A percentile compares a stretch with the other conserved stretches of the same genome.
phyloP scores from a whole-genome alignment of 1,140 invertebrate genomes.

The Stegodyphus mimosarum region DNA sequence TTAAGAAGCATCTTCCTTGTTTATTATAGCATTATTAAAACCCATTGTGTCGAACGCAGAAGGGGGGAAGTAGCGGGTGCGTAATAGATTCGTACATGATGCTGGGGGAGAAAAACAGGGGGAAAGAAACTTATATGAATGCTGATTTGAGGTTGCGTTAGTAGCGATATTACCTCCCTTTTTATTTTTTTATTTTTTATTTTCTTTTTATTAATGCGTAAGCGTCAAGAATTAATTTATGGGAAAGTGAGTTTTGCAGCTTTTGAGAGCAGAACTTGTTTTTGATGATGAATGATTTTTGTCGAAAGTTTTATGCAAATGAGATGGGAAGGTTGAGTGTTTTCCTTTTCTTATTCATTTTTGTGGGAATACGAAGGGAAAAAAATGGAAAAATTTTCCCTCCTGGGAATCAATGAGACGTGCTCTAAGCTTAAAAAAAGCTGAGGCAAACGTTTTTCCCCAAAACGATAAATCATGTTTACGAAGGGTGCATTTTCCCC shows the following conservation, averaged over 20 bases:
- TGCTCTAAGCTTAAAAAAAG: neutral
- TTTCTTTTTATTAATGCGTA: constrained; percentile 5
- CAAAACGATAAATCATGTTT: constrained; percentile 17
- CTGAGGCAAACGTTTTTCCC: constrained; percentile 5
- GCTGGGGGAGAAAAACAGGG: neutral
- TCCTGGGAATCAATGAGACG: constrained; percentile 17
- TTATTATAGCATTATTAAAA: constrained; percentile 28
- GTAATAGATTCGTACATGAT: too few relatives aligned
- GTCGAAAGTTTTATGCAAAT: constrained; percentile 24
- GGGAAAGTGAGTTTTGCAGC: neutral
- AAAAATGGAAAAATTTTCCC: constrained; percentile 8
- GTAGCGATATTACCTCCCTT: too few relatives aligned
- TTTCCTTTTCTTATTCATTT: constrained; percentile 10
- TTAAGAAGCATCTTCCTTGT: neutral
- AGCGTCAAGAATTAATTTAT: constrained; percentile 29
- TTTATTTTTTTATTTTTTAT: too few relatives aligned
- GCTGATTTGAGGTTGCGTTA: too few relatives aligned
- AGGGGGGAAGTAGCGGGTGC: too few relatives aligned
- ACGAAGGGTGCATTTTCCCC: neutral
- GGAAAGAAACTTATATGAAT: neutral
- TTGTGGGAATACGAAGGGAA: neutral
- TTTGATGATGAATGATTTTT: constrained; percentile 32
- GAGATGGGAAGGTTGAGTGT: neutral
- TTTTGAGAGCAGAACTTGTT: neutral
- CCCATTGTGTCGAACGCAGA: too few relatives aligned